Conservation (phyloP, 1,140 invertebrate species). For the Calycopis cecrops region DNA sequence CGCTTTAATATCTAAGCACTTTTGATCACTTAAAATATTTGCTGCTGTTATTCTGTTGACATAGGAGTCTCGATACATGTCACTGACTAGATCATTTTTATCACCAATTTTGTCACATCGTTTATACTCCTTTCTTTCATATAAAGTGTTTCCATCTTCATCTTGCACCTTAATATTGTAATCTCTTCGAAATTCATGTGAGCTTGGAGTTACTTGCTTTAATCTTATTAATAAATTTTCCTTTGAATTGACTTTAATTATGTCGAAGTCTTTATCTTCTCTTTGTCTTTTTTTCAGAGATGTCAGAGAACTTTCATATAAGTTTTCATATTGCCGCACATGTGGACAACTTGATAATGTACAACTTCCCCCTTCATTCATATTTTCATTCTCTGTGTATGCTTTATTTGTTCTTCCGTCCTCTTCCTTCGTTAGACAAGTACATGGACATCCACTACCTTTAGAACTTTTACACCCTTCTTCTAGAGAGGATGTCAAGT, state of each 20-base stretch:
- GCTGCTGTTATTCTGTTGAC: constrained; percentile 27
- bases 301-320: too few relatives aligned
- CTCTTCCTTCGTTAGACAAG: too few relatives aligned
- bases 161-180: constrained; percentile 47
- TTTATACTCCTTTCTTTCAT: constrained; percentile 29
- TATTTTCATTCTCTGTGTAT: too few relatives aligned
- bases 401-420: too few relatives aligned
- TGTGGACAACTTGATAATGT: too few relatives aligned
- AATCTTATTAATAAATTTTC: constrained; percentile 38
- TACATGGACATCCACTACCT: too few relatives aligned
- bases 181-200: constrained; percentile 23
- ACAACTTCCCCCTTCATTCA: too few relatives aligned
- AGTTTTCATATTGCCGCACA: too few relatives aligned
- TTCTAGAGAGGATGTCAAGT: too few relatives aligned
- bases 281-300: too few relatives aligned
- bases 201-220: constrained; percentile 35
- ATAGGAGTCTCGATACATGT: constrained; percentile 37
- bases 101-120: constrained; percentile 32
- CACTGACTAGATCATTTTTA: constrained; percentile 23
- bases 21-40: constrained; percentile 16
- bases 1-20: constrained; percentile 18
- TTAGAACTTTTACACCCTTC: too few relatives aligned
- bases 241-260: constrained; percentile 34
- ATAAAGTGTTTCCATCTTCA: constrained; percentile 44
- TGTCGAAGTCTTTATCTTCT: too few relatives aligned